Percentiles rank a stretch among this genome's conserved stretches.
Conservation (phyloP, 1,140 invertebrate species). For the Trichonephila clavata region DNA sequence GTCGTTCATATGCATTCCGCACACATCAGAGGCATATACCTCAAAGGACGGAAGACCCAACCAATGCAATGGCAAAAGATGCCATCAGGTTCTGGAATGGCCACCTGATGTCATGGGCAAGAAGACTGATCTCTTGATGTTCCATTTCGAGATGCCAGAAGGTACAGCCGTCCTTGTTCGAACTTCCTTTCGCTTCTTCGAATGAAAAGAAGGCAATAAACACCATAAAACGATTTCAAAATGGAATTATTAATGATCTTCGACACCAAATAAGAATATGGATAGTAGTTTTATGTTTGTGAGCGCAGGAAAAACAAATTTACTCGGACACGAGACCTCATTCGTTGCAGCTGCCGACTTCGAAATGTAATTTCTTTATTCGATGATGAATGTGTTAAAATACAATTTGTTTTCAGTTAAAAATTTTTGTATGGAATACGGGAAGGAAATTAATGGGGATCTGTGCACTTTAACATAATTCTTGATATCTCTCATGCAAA, state of each 20-base stretch:
- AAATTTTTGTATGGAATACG: not conserved
- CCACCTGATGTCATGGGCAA: conserved; percentile 15
- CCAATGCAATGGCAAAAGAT: not conserved
- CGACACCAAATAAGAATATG: not conserved
- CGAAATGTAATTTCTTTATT: not conserved
- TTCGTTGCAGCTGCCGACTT: not conserved
- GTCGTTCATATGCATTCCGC: not conserved
- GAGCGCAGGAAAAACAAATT: not conserved
- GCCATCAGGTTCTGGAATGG: not conserved
- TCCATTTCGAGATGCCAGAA: conserved; percentile 1
- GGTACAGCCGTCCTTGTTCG: not conserved
- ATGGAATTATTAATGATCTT: not conserved
- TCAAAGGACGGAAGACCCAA: not conserved
- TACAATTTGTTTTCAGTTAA: not conserved
- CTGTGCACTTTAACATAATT: not conserved
- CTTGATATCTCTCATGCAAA: not conserved
- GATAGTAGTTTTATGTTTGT: not conserved
- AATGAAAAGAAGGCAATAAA: not conserved
- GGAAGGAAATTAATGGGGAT: not conserved
- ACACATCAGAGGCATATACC: not conserved
- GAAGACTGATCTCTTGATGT: conserved; percentile 1
- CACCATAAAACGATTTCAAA: not conserved
- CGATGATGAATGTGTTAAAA: not conserved
- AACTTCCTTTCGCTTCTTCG: not conserved
- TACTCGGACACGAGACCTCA: not conserved